Evolutionary conservation across 2,888 invertebrate genomes (phyloP), one percentile per base, ranked within the genome.

Genomic region (Congeria kusceri): DNA sequence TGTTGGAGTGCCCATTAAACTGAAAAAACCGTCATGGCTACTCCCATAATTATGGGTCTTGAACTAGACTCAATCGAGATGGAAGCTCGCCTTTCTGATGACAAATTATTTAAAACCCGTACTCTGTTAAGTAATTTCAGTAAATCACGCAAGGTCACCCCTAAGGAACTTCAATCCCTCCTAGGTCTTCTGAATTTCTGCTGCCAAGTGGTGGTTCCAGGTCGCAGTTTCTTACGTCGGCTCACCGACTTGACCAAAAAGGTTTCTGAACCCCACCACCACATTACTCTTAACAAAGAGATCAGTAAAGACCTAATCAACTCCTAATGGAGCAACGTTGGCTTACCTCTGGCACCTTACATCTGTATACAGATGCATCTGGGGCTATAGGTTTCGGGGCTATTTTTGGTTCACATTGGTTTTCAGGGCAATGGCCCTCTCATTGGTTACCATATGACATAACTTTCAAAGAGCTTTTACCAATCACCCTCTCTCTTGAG

Each of bases 401-500:
- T 49, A 56, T 70, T 47, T 70, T 66, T 25, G 13, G 29, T 15
- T 29, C 61, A 7, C 70, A 62, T 9, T 77, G 77, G 66, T 63
- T 70, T 59, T 61, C n/a, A 28, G 66, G 46, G 1, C n/a, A 15
- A 5, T 77, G 77, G 70, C 66, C 61, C 11, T 18, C 0, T 23
- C 15, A 13, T 28, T 32, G 29, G 61, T n/a, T 28, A 20, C 4
- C 29, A 3, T 13, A 61, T 29, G 39, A 69, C 49, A 69, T 69
- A 11, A 75, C 75, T 25, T 63, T 64, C 23, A 75, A 75, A 29
- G 75, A 75, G 57, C 62, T 68, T 11, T 28, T 75, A 23, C 74
- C 74, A 15, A 77, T 84, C n/a, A 73, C 70, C 18, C n/a, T 84
- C n/a, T 62, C 80, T 5, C n/a, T 84, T 2, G 76, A 80, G 70